Evolutionary conservation across 1,140 invertebrate genomes (phyloP).

Genomic region (Papilio helenus): DNA sequence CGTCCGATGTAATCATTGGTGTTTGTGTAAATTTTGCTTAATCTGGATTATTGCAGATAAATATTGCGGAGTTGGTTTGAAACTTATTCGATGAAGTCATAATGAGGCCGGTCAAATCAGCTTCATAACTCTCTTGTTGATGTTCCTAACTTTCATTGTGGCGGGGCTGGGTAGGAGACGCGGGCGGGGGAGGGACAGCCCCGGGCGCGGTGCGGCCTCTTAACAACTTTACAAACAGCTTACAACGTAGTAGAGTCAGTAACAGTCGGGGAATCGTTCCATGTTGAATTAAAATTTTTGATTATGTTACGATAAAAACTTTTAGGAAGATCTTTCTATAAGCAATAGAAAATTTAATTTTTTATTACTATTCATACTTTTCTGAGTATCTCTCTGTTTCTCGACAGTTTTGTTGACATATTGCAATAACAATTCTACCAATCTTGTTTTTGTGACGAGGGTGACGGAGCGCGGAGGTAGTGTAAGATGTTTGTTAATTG

Average conservation of each 20-base stretch:
- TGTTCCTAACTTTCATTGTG: background rate
- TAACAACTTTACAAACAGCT: slow-evolving; percentile 23
- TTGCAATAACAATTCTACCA: no score
- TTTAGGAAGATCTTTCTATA: background rate
- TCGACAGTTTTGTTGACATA: no score
- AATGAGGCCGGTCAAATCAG: slow-evolving; percentile 11
- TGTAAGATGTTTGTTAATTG: no score
- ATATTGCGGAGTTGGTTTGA: background rate
- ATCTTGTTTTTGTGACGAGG: no score
- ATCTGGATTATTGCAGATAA: background rate
- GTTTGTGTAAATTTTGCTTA: background rate
- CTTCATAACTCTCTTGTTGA: slow-evolving; percentile 18
- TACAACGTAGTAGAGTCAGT: slow-evolving; percentile 4
- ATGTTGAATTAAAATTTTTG: slow-evolving; percentile 16
- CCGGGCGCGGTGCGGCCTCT: background rate
- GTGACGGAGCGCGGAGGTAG: no score
- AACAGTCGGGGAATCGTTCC: background rate
- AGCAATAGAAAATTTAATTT: background rate
- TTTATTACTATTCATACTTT: no score
- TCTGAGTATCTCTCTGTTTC: no score
- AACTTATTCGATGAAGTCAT: slow-evolving; percentile 13
- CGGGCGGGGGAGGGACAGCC: background rate
- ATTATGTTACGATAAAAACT: slow-evolving; percentile 7
- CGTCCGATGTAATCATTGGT: background rate
- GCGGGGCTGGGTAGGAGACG: background rate